These are phyloP conservation scores for Microtus pennsylvanicus DNA, from an alignment of 2,113 vertebrate genomes.

Conservation along the genomic window DNA sequence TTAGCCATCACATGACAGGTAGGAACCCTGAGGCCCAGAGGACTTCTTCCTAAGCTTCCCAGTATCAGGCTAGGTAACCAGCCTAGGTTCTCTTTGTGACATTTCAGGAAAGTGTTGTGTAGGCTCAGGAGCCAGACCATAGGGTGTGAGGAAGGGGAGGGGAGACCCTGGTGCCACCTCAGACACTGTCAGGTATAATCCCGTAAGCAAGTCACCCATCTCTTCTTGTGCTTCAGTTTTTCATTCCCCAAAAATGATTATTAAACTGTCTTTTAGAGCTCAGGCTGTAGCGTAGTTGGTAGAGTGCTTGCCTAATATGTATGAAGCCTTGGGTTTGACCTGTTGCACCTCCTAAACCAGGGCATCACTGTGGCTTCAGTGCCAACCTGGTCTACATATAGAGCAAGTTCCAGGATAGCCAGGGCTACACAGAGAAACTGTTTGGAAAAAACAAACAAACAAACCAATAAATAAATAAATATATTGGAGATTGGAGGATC, in stretches of 20 bases:
- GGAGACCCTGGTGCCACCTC: neutral
- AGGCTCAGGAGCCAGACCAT: neutral
- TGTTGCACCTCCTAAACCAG: neutral
- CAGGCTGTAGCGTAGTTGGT: neutral
- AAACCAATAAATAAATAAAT: neutral
- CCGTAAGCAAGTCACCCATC: neutral
- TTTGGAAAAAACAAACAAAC: neutral
- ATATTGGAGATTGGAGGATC: neutral
- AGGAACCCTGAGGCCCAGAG: no score
- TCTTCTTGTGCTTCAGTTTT: neutral
- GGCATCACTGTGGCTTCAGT: neutral
- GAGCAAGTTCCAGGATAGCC: neutral
- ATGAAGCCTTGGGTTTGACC: no score
- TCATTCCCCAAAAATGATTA: neutral
- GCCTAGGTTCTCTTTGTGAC: neutral
- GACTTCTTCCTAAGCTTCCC: neutral
- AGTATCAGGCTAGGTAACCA: neutral
- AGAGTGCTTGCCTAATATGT: neutral
- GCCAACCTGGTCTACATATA: neutral
- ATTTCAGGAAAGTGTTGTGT: neutral
- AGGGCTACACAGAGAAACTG: neutral
- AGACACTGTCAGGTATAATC: neutral
- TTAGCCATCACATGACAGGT: neutral
- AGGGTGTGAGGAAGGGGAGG: rapidly evolving
- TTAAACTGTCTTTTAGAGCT: neutral